These are phyloP conservation scores for Eilema depressum DNA, from an alignment of 2,888 invertebrate species.

Conservation along the genomic window DNA sequence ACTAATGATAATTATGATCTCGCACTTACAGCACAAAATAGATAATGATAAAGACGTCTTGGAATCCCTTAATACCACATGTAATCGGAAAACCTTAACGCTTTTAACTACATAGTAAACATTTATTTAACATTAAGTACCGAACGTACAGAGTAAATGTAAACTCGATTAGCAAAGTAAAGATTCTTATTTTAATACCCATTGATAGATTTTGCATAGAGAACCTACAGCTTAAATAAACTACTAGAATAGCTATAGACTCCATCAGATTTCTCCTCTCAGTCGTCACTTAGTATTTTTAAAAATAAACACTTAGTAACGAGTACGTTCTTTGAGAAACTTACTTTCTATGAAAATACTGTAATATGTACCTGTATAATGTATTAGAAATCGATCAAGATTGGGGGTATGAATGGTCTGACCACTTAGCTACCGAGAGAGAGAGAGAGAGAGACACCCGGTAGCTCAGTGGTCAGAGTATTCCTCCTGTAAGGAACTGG, in stretches of 20 bases:
- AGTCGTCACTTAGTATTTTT: not conserved
- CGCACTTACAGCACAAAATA: not conserved
- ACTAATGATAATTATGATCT: not conserved
- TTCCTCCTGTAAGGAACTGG: too few species aligned
- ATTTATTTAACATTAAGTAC: constrained; percentile 1
- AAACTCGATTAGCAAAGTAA: not conserved
- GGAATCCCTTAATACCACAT: not conserved
- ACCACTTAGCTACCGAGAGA: too few species aligned
- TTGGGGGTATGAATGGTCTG: too few species aligned
- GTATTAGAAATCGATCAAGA: too few species aligned
- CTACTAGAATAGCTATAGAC: not conserved
- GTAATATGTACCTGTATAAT: not conserved
- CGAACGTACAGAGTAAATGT: not conserved
- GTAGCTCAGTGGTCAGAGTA: too few species aligned
- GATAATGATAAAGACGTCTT: not conserved
- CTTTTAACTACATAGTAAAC: constrained; percentile 1
- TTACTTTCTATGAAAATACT: not conserved
- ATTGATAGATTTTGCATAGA: not conserved
- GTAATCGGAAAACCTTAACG: not conserved
- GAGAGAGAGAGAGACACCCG: too few species aligned
- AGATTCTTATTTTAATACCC: not conserved
- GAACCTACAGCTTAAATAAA: constrained; percentile 3
- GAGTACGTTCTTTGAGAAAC: not conserved
- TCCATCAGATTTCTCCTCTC: not conserved
- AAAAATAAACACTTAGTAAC: constrained; percentile 3